A percentile compares a stretch with the other conserved stretches of the same genome.
phyloP scores from a whole-genome alignment of 2,888 invertebrate genomes.

The Villa cingulata region DNA sequence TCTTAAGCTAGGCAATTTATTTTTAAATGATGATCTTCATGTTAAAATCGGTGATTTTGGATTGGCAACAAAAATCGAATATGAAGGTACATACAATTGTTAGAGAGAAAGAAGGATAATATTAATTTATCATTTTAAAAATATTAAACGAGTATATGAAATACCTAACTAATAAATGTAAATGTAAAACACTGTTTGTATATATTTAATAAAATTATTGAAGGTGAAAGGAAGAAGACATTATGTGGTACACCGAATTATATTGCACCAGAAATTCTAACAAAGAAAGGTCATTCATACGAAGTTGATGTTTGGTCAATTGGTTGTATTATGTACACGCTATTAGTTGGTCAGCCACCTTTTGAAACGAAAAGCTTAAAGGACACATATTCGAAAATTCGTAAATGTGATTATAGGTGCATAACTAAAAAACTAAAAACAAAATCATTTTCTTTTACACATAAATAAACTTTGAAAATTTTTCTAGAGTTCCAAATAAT shows the following conservation, averaged over 20 bases:
- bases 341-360: slow-evolving; percentile 92
- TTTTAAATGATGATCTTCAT: slow-evolving; percentile 83
- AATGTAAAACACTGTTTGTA: too few relatives aligned
- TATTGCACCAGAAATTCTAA: slow-evolving; percentile 95
- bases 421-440: not conserved
- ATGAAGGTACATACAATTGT: slow-evolving; percentile 50
- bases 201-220: too few relatives aligned
- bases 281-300: slow-evolving; percentile 93
- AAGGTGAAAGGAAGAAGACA: slow-evolving; percentile 70
- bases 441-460: too few relatives aligned
- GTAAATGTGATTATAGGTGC: slow-evolving; percentile 82
- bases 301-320: slow-evolving; percentile 99
- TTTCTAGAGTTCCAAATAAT: slow-evolving; percentile 45
- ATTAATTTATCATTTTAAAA: too few relatives aligned
- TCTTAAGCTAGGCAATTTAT: slow-evolving; percentile 93
- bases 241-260: slow-evolving; percentile 99
- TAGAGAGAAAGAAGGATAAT: slow-evolving; percentile 35
- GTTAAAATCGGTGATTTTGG: slow-evolving; percentile 99
- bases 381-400: slow-evolving; percentile 91
- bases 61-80: slow-evolving; percentile 84
- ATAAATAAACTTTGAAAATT: not conserved
- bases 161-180: not conserved
- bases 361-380: slow-evolving; percentile 92
- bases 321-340: slow-evolving; percentile 97
- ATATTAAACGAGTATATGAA: slow-evolving; percentile 30